Evolutionary conservation across 2,113 vertebrate species (phyloP), one percentile per base, ranked within the genome.

Genomic region (Psophia crepitans): DNA sequence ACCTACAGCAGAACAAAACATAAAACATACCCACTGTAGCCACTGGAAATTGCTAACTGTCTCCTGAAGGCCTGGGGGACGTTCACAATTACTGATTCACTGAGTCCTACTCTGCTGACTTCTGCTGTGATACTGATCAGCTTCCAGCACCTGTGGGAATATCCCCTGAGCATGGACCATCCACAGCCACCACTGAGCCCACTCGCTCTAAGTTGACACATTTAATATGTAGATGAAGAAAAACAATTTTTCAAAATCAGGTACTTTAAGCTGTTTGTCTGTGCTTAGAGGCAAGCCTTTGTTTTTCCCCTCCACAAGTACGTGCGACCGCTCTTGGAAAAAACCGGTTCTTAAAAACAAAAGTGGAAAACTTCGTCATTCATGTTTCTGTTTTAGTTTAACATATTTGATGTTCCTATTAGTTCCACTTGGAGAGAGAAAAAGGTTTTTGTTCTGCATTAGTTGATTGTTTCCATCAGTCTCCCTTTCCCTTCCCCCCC

Each of bases 401-500:
- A 81, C 56, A 43, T 87, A 89, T 96, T 92, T 96, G 92, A 95
- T 95, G 76, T 97, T 97, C 93, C 89, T 89, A 87, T 95, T 95
- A 95, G 79, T 84, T 95, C 94, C 92, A 96, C 91, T 96, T 96
- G 89, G 90, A 93, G 66, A 91, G 71, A 90, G 79, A 88, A 95
- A 94, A 94, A 84, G 30, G 41, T 60, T 96, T 97, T 97, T 90
- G 70, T 95, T 97, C 89, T 93, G n/a, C 86, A 92, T 97, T 94
- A 95, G 82, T 17, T 96, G 96, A 97, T 97, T 97, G 94, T 95
- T 97, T 97, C 95, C 96, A 87, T 95, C 94, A 94, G 91, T 94
- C 75, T 85, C 54, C 66, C 94, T 93, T 92, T 32, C 46, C 46
- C 64, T 69, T 87, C 46, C 53, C 39, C 76, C 91, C 22, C 49